Evolutionary conservation across 1,140 invertebrate genomes (phyloP).

Genomic region (Globodera ellingtonae): DNA sequence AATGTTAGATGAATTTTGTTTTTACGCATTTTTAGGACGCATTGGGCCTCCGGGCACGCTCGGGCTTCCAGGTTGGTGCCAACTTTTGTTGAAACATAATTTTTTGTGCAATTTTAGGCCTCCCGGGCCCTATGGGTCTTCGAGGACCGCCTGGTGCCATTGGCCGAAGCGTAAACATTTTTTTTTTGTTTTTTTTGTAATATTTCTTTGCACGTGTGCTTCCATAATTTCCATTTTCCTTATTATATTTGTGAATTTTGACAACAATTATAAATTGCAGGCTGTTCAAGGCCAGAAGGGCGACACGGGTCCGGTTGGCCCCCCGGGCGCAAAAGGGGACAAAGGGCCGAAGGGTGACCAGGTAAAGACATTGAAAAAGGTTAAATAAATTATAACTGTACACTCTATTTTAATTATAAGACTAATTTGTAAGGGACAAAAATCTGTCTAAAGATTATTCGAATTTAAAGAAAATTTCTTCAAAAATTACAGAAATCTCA

Average conservation of each 20-base stretch:
- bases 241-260: background rate
- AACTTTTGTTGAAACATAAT: background rate
- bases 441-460: no score
- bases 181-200: constrained; percentile 13
- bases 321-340: constrained; percentile 74
- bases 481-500: no score
- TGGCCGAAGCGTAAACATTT: constrained; percentile 31
- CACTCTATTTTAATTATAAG: no score
- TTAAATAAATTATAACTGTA: no score
- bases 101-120: constrained; percentile 35
- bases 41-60: constrained; percentile 30
- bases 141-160: constrained; percentile 48
- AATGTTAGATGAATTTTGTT: background rate
- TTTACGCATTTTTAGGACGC: background rate
- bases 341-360: constrained; percentile 92
- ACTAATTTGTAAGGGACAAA: no score
- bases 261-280: constrained; percentile 1
- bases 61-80: constrained; percentile 10
- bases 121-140: constrained; percentile 59
- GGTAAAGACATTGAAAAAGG: constrained; percentile 60
- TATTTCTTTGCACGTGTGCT: constrained; percentile 33
- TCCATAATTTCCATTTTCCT: constrained; percentile 25
- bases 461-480: no score
- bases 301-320: constrained; percentile 72
- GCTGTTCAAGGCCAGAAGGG: constrained; percentile 26